Evolutionary conservation across 1,140 invertebrate genomes (phyloP).

Genomic region (Drosophila tristis): DNA sequence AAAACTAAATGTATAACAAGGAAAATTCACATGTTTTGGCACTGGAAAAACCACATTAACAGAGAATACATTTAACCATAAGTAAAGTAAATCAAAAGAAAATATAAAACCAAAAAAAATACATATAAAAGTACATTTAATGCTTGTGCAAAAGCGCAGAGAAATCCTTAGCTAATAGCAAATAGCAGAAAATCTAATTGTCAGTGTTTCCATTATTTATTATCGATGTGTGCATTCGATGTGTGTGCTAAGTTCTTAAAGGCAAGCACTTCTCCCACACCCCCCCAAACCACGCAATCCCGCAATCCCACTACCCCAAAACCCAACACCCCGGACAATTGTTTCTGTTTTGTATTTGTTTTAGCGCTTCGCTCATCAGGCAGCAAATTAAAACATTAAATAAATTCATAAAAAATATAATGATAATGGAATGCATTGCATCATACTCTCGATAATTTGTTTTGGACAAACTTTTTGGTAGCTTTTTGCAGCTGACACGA

Average conservation of each 20-base stretch:
- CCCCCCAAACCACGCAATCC: constrained; percentile 1
- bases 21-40: constrained; percentile 73
- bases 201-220: constrained; percentile 75
- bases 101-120: constrained; percentile 34
- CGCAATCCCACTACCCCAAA: constrained; percentile 23
- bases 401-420: constrained; percentile 9
- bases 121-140: constrained; percentile 52
- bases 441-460: constrained; percentile 18
- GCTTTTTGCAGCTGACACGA: constrained; percentile 19
- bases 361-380: constrained; percentile 11
- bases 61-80: constrained; percentile 63
- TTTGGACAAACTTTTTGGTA: background rate
- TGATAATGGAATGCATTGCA: constrained; percentile 20
- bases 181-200: constrained; percentile 77
- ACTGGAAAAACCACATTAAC: constrained; percentile 49
- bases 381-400: constrained; percentile 21
- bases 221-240: constrained; percentile 70
- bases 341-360: constrained; percentile 15
- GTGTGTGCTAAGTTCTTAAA: constrained; percentile 62
- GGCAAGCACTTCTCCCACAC: constrained; percentile 22
- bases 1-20: constrained; percentile 38
- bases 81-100: constrained; percentile 60
- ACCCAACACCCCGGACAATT: constrained; percentile 24
- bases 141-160: constrained; percentile 42
- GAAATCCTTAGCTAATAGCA: constrained; percentile 69